These are phyloP conservation scores for Poeciliopsis turneri DNA, from an alignment of 2,797 vertebrate species.

Conservation along the genomic window DNA sequence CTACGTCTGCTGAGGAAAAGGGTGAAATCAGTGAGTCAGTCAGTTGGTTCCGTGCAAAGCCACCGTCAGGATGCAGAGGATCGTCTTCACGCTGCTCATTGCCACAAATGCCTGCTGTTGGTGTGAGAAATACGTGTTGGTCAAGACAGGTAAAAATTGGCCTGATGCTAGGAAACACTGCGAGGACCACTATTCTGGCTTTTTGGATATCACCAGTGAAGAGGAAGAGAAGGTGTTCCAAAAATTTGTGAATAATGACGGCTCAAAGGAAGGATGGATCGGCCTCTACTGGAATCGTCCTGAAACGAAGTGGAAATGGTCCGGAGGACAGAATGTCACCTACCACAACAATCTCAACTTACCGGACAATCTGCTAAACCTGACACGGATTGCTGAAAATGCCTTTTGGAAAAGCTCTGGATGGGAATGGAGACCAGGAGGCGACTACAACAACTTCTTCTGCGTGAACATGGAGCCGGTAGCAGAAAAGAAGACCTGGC, in stretches of 20 bases:
- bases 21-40: not conserved
- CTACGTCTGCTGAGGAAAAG: not conserved
- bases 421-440: not conserved
- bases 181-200: not conserved
- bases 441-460: accelerated
- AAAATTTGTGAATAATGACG: not conserved
- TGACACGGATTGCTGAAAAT: accelerated
- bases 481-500: constrained; percentile 30
- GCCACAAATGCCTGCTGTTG: not conserved
- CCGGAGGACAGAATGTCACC: not conserved
- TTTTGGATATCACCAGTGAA: constrained; percentile 20
- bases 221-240: not conserved
- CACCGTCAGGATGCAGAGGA: constrained; percentile 15
- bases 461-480: not conserved
- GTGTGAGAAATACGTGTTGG: constrained; percentile 11
- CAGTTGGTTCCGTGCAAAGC: not conserved
- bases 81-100: not conserved
- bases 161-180: not conserved
- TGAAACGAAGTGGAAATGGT: constrained; percentile 21
- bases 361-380: accelerated
- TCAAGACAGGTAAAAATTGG: not conserved
- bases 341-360: not conserved
- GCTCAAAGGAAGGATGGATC: constrained; percentile 23
- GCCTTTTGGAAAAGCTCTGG: accelerated
- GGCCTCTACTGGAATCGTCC: not conserved